Percentiles rank a stretch among this genome's conserved stretches.
These are phyloP conservation scores for Eufriesea mexicana DNA, from an alignment of 1,140 invertebrate species.

Conservation along the genomic window DNA sequence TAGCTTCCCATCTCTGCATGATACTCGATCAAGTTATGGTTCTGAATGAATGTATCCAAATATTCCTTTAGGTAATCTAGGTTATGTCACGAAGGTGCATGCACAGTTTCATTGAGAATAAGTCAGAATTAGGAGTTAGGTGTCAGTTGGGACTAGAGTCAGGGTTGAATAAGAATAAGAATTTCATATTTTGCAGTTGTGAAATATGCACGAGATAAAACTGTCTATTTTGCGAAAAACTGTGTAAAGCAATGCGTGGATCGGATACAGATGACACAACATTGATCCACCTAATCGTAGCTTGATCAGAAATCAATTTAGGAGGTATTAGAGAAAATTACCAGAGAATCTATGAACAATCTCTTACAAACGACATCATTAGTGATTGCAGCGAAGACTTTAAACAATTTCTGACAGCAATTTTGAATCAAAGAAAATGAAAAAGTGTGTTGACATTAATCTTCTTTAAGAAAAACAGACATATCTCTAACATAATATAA, in stretches of 20 bases:
- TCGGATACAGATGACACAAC: conserved; percentile 93
- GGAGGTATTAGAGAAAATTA: conserved; percentile 92
- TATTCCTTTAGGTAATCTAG: too few relatives aligned
- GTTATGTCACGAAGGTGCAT: too few relatives aligned
- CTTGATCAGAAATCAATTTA: conserved; percentile 94
- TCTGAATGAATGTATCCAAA: too few relatives aligned
- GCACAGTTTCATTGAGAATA: too few relatives aligned
- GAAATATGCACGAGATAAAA: conserved; percentile 91
- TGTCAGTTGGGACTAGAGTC: too few relatives aligned
- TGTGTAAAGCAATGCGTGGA: conserved; percentile 94
- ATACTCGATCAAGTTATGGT: too few relatives aligned
- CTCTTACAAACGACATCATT: conserved; percentile 90
- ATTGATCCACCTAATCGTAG: conserved; percentile 93
- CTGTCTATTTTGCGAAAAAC: conserved; percentile 93
- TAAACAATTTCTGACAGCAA: conserved; percentile 82
- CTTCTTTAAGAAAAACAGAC: conserved; percentile 49
- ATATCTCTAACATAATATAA: conserved; percentile 48
- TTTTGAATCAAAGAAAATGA: conserved; percentile 78
- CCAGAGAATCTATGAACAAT: conserved; percentile 89
- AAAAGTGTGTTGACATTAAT: conserved; percentile 51
- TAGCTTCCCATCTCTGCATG: too few relatives aligned
- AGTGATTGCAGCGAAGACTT: conserved; percentile 85
- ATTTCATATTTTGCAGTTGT: too few relatives aligned
- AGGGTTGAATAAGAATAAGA: too few relatives aligned
- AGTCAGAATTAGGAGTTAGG: too few relatives aligned